phyloP scores from a whole-genome alignment of 1,140 invertebrate species.

The Globodera ellingtonae region DNA sequence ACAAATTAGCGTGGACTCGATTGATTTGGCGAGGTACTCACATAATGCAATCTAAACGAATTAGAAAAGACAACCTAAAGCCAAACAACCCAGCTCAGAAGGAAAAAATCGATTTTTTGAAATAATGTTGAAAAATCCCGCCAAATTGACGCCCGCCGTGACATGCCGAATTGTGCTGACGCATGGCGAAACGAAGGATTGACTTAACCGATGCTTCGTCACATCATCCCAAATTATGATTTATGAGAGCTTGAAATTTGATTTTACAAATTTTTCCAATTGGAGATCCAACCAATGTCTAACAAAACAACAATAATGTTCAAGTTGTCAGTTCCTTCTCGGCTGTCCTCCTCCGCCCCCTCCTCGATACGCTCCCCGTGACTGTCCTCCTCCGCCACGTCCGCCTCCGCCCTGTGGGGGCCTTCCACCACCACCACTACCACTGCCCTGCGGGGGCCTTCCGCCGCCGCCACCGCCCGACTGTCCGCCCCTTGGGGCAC shows the following conservation, averaged over 20 bases:
- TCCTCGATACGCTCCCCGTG: not conserved
- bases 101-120: no score
- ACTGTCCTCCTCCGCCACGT: slow-evolving; percentile 29
- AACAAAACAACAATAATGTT: not conserved
- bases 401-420: slow-evolving; percentile 18
- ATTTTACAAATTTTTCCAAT: not conserved
- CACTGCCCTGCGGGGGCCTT: slow-evolving; percentile 26
- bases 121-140: no score
- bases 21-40: no score
- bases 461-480: slow-evolving; percentile 37
- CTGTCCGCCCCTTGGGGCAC: slow-evolving; percentile 41
- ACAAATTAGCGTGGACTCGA: no score
- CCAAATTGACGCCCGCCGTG: not conserved
- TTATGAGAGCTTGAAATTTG: no score
- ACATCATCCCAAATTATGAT: not conserved
- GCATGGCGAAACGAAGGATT: not conserved
- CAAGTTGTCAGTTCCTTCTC: not conserved
- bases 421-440: slow-evolving; percentile 14
- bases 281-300: not conserved
- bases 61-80: no score
- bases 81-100: no score
- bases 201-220: not conserved
- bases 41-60: no score
- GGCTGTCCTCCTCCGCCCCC: not conserved
- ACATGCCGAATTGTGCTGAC: not conserved